Evolutionary conservation across 2,113 vertebrate species (phyloP).

Genomic region (Pluvialis apricaria): DNA sequence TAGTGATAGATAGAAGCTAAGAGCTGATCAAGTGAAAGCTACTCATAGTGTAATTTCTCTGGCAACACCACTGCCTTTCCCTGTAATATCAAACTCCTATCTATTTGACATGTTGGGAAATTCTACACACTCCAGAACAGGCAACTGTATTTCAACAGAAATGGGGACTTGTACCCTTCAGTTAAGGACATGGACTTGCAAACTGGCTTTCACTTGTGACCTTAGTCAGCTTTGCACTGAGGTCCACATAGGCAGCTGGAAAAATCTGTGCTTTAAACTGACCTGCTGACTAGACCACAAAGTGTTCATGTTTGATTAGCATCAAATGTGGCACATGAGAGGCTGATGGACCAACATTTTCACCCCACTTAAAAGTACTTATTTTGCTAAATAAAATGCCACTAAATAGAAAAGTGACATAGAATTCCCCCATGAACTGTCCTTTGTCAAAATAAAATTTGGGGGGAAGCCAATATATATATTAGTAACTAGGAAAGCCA

Average conservation of each 20-base stretch:
- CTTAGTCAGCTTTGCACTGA: neutral
- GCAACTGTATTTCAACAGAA: neutral
- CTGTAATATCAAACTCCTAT: neutral
- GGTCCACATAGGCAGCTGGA: neutral
- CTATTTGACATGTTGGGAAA: neutral
- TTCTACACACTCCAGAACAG: neutral
- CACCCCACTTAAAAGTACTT: neutral
- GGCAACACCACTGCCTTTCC: neutral
- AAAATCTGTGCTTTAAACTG: neutral
- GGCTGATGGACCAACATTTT: neutral
- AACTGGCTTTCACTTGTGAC: neutral
- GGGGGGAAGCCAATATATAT: neutral
- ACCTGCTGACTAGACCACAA: neutral
- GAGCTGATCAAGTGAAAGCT: neutral
- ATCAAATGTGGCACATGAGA: neutral
- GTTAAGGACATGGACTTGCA: neutral
- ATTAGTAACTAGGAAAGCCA: neutral
- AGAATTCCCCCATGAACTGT: neutral
- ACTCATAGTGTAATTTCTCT: neutral
- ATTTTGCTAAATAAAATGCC: neutral
- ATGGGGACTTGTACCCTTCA: neutral
- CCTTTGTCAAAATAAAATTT: neutral
- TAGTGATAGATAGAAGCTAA: neutral
- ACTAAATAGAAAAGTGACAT: neutral
- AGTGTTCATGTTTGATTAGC: neutral